Base-by-base conservation (phyloP, 2,797 vertebrate genomes). In the Tragelaphus eurycerus region DNA sequence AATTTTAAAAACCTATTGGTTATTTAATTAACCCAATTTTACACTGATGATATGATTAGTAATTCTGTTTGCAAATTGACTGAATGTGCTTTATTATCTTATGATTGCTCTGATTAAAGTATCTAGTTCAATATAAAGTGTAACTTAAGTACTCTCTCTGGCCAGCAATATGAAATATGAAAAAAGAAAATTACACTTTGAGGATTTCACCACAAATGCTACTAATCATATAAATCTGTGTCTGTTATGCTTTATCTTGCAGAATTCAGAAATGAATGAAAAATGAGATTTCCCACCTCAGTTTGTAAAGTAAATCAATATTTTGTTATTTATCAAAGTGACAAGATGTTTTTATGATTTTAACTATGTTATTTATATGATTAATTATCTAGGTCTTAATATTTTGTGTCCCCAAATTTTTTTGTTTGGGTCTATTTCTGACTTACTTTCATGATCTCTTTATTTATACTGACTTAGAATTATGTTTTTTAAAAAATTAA, bases 261-360 rank as follows among this genome's bases (percentile, higher is more conserved):
- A 89, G 82, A 93, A 95, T 89, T 92, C 55, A 94, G 62, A 95
- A 86, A 79, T 86, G 60, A 95, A 67, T 86, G 38, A 96, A 96
- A 82, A 54, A 34, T 38, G 31, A 90, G 25, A 31, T 82, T 85
- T 46, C 16, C 46, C 38, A 19, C 29, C 29, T 91, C 11, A 60
- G 34, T 94, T 90, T 89, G 76, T 78, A 96, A 89, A 94, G 38
- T 38, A 87, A 94, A 93, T 89, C 8, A 31, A 84, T 89, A 46
- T 86, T 86, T 89, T 85, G 71, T 76, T 94, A 95, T 89, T 94
- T 96, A 60, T 85, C 62, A 93, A 92, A 87, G 3, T 82, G 90
- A 93, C 62, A 91, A 67, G 10, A 13, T 86, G 7, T 83, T 90
- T 95, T 59, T 43, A 90, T 46, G 52, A n/a, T 25, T 95, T 93